Evolutionary conservation across 2,113 vertebrate species (phyloP), one percentile per base, ranked within the genome.

Genomic region (Neomonachus schauinslandi): DNA sequence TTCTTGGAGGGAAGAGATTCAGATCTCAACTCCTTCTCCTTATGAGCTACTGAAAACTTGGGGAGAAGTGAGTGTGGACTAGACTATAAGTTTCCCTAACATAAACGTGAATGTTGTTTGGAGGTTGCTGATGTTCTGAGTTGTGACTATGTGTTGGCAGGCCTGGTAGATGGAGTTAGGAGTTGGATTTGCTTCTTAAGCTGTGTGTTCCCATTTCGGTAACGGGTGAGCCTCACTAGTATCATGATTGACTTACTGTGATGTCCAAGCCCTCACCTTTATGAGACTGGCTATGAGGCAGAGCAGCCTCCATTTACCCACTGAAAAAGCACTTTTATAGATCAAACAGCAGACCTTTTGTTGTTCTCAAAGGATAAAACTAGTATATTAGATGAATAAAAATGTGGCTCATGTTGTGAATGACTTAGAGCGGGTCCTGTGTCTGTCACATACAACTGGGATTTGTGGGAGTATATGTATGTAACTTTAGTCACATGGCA

Each of bases 361-460:
- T 93, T 87, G 26, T 92, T 94, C 28, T 89, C 36, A 94, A 92
- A 84, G 36, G 77, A 77, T 16, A 87, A 90, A 90, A 28, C 39
- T 51, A 89, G 77, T n/a, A 4, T 92, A n/a, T 91, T 92, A 39
- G 49, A 89, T 65, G 46, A 63, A 63, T 36, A 83, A 77, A 89
- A 89, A 36, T 21, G 9, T 81, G 87, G 22, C 31, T 94, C 26
- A 24, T 51, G 33, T 67, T 83, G 53, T 93, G 69, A 85, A 63
- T 51, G 33, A 71, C 53, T 31, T 16, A 49, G 51, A 33, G 19
- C 8, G 28, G 57, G n/a, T 49, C 9, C 28, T 55, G 28, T 69
- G 49, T 89, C 57, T 85, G 84, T 67, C 18, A 42, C 21, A 14
- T 53, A 61, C 39, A 42, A 72, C 22, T 46, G 61, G 36, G 53